Evolutionary conservation across 2,797 vertebrate genomes (phyloP).

Genomic region (Capromys pilorides): DNA sequence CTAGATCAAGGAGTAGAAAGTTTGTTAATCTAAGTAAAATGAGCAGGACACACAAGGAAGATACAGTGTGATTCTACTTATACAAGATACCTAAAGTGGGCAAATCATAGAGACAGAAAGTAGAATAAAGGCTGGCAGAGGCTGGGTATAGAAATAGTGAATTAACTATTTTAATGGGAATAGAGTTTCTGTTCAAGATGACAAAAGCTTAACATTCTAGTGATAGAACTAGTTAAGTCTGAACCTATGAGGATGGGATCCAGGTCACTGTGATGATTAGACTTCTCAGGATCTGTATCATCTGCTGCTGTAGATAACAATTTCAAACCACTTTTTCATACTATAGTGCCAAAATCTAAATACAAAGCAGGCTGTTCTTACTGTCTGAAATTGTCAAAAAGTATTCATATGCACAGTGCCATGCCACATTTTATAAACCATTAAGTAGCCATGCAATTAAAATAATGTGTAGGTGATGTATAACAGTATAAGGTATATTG

Average conservation of each 20-base stretch:
- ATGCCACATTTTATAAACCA: not conserved
- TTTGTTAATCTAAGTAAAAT: conserved; percentile 19
- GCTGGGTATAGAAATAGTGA: not conserved
- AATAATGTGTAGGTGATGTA: not conserved
- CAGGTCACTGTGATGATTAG: not conserved
- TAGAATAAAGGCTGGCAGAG: not conserved
- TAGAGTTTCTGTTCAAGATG: conserved; percentile 1
- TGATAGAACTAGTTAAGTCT: not conserved
- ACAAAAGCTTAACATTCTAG: conserved; percentile 18
- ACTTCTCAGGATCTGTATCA: not conserved
- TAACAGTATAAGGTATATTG: not conserved
- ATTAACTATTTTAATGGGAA: not conserved
- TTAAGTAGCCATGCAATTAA: not conserved
- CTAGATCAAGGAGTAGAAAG: not conserved
- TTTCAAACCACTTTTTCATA: not conserved
- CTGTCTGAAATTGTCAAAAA: not conserved
- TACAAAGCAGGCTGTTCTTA: not conserved
- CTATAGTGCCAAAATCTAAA: not conserved
- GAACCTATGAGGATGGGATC: conserved; percentile 13
- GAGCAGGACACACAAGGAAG: not conserved
- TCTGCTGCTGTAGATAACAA: not conserved
- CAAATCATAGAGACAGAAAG: not conserved
- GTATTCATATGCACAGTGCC: not conserved
- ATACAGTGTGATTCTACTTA: not conserved
- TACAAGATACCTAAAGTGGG: not conserved